Evolutionary conservation across 2,888 invertebrate species (phyloP), one percentile per base, ranked within the genome.

Genomic region (Aspidapion aeneum): DNA sequence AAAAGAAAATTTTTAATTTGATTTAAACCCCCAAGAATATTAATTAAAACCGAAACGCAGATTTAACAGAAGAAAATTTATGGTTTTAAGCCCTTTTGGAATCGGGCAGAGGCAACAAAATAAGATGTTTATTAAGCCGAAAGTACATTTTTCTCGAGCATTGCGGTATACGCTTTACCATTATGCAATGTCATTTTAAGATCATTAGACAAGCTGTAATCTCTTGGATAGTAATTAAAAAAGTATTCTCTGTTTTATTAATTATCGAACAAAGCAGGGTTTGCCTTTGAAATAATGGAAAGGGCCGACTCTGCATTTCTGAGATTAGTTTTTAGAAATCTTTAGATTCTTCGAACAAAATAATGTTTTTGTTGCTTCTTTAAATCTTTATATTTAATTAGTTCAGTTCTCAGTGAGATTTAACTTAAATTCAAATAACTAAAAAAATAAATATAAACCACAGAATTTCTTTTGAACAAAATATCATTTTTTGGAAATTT

Each of bases 31-130:
- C 18, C 9, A 22, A 72, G 75, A 77, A 77, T 78, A 79, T 79
- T 78, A 78, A 78, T 78, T 77, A 77, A 74, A 76, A 76, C 75
- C 72, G 73, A 74, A 74, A 74, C 72, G 20, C 63, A 67, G 69
- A 70, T 67, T 67, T 67, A 65, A 74, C 72, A 73, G n/a, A 73
- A 69, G 72, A 69, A 72, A 72, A 71, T 72, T 68, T 66, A 67
- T 63, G 66, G 69, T 69, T 59, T 61, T 56, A 59, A 65, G 65
- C 66, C 60, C 63, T 63, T 60, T 64, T 56, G 61, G 61, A 63
- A 58, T 61, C 58, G 63, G 57, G 50, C 58, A 49, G 61, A 12
- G 35, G 64, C 64, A 65, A 63, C 68, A 67, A 70, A 69, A 73
- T 70, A 71, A 73, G 72, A 73, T 73, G 72, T 72, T 74, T 74